These are phyloP conservation scores for Oeneis ivallda DNA, from an alignment of 2,888 invertebrate species.

Conservation along the genomic window DNA sequence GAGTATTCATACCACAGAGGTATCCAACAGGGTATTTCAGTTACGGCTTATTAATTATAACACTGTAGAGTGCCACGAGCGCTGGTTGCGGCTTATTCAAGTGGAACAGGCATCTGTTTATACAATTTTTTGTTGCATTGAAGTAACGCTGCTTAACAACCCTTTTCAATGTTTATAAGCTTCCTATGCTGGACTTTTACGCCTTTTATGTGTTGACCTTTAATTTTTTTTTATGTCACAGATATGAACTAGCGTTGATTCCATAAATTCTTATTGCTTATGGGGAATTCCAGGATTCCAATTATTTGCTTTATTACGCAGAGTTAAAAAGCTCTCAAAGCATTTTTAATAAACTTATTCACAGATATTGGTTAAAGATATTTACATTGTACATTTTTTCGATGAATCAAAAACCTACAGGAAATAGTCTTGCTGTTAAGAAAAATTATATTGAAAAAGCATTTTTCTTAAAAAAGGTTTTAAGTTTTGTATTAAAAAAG, in stretches of 20 bases:
- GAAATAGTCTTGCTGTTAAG: too few species aligned
- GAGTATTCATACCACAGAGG: neutral
- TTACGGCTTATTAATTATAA: slow-evolving; percentile 52
- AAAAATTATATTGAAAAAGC: too few species aligned
- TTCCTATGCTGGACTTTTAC: slow-evolving; percentile 7
- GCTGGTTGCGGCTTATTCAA: slow-evolving; percentile 49
- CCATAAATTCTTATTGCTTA: neutral
- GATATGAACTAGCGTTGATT: neutral
- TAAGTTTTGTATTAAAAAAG: too few species aligned
- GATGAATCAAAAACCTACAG: too few species aligned
- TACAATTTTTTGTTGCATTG: slow-evolving; percentile 38
- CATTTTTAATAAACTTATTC: too few species aligned
- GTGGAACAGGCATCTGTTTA: slow-evolving; percentile 50
- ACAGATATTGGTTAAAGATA: too few species aligned
- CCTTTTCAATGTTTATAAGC: slow-evolving; percentile 20
- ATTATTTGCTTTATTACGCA: too few species aligned
- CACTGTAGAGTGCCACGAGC: slow-evolving; percentile 45
- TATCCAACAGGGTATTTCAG: slow-evolving; percentile 42
- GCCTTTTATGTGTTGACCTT: slow-evolving; percentile 9
- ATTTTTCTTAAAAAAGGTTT: too few species aligned
- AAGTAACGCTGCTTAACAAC: slow-evolving; percentile 23
- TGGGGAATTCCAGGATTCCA: neutral
- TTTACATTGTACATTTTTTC: too few species aligned
- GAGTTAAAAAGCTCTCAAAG: too few species aligned
- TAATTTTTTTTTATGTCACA: neutral